A percentile compares a stretch with the other conserved stretches of the same genome.
phyloP scores from a whole-genome alignment of 2,113 vertebrate genomes.

The Poeciliopsis prolifica region DNA sequence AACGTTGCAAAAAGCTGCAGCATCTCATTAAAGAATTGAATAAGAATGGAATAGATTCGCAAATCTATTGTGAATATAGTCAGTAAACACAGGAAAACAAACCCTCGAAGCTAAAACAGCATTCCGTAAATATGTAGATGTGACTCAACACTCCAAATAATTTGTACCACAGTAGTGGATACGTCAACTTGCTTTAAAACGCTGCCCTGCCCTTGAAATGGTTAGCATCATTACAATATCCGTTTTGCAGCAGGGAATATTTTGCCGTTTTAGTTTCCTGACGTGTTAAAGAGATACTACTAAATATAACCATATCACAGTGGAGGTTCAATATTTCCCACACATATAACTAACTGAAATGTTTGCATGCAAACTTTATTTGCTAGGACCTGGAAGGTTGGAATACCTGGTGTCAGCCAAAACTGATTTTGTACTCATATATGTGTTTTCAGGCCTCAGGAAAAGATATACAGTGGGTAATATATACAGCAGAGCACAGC shows the following conservation, averaged over 20 bases:
- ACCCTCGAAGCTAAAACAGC: background rate
- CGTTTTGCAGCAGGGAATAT: background rate
- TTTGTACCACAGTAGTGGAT: background rate
- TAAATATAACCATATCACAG: conserved; percentile 12
- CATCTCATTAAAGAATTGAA: background rate
- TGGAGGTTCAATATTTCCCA: conserved; percentile 27
- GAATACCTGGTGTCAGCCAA: conserved; percentile 69
- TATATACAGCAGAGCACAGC: conserved; percentile 71
- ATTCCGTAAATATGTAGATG: background rate
- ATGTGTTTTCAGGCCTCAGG: conserved; percentile 54
- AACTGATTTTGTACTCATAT: conserved; percentile 51
- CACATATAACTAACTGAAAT: conserved; percentile 38
- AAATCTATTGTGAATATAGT: background rate
- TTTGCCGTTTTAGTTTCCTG: background rate
- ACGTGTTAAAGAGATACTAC: background rate
- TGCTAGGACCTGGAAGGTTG: conserved; percentile 42
- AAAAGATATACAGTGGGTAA: conserved; percentile 68
- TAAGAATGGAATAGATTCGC: background rate
- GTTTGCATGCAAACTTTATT: conserved; percentile 45
- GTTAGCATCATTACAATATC: background rate
- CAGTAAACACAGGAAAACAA: background rate
- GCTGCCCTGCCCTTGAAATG: conserved; percentile 3
- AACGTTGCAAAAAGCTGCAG: background rate
- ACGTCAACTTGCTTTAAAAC: background rate
- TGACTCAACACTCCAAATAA: background rate